These are phyloP conservation scores for Semicossyphus pulcher DNA, from an alignment of 2,113 vertebrate genomes.

Conservation along the genomic window DNA sequence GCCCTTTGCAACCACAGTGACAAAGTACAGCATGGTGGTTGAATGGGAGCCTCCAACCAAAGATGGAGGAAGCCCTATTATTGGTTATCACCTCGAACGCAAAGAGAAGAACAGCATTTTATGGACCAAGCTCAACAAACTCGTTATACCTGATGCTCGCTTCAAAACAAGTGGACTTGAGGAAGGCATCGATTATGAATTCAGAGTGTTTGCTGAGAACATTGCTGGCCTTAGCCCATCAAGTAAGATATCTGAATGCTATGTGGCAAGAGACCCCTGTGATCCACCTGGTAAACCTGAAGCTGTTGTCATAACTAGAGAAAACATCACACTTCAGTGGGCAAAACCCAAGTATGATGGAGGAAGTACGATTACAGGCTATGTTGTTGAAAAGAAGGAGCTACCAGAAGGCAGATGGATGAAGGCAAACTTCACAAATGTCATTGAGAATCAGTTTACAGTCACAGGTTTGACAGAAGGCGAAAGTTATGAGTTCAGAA, in stretches of 20 bases:
- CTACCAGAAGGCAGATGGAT: slow-evolving; percentile 95
- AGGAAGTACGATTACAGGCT: slow-evolving; percentile 95
- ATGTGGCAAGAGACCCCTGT: slow-evolving; percentile 94
- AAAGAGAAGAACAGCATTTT: slow-evolving; percentile 99
- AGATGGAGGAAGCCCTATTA: slow-evolving; percentile 93
- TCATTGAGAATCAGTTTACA: slow-evolving; percentile 93
- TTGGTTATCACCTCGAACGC: slow-evolving; percentile 95
- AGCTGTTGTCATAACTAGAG: slow-evolving; percentile 93
- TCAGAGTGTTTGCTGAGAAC: slow-evolving; percentile 95
- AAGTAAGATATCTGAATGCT: slow-evolving; percentile 93
- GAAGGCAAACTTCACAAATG: slow-evolving; percentile 97
- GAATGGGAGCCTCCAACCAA: slow-evolving; percentile 94
- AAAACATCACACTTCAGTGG: slow-evolving; percentile 92
- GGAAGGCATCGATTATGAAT: slow-evolving; percentile 97
- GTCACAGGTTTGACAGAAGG: slow-evolving; percentile 92
- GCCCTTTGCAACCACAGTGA: slow-evolving; percentile 89
- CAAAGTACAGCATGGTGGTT: slow-evolving; percentile 94
- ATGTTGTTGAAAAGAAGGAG: slow-evolving; percentile 95
- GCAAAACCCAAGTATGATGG: slow-evolving; percentile 94
- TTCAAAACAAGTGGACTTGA: slow-evolving; percentile 94
- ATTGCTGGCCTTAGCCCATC: slow-evolving; percentile 92
- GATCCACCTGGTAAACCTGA: slow-evolving; percentile 94
- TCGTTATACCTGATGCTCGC: slow-evolving; percentile 89
- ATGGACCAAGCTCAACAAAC: slow-evolving; percentile 96
- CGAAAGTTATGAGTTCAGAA: slow-evolving; percentile 93